phyloP scores from a whole-genome alignment of 2,888 invertebrate species.

The Falcaria lacertinaria region DNA sequence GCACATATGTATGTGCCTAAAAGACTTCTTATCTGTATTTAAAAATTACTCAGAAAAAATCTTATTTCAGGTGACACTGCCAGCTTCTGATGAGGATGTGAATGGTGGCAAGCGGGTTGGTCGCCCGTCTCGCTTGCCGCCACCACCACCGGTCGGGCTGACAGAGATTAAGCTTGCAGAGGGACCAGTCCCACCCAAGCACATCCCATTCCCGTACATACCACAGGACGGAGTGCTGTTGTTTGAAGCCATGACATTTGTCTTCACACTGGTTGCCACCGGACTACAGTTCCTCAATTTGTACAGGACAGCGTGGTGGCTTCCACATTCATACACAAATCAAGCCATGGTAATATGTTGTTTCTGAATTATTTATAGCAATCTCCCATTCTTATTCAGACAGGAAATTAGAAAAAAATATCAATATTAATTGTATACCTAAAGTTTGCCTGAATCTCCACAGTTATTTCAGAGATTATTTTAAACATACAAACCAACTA shows the following conservation, averaged over 20 bases:
- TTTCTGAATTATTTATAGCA: not conserved
- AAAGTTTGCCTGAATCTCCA: not conserved
- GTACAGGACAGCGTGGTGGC: constrained; percentile 98
- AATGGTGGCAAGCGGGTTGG: constrained; percentile 51
- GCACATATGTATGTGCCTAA: too few species aligned
- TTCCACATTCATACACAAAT: constrained; percentile 93
- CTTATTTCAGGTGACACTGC: constrained; percentile 36
- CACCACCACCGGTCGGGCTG: constrained; percentile 25
- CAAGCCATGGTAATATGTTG: constrained; percentile 87
- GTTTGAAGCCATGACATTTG: constrained; percentile 92
- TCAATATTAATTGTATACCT: too few species aligned
- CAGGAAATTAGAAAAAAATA: too few species aligned
- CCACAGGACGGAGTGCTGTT: constrained; percentile 89
- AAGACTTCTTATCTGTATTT: too few species aligned
- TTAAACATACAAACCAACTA: not conserved
- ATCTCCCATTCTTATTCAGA: too few species aligned
- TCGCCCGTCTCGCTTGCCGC: constrained; percentile 38
- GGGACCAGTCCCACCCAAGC: constrained; percentile 83
- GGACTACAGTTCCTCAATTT: constrained; percentile 95
- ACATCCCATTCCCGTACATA: constrained; percentile 89
- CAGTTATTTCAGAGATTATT: not conserved
- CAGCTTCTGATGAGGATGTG: constrained; percentile 53
- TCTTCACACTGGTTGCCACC: constrained; percentile 88
- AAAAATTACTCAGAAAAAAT: too few species aligned
- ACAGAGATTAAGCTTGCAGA: constrained; percentile 50